Conservation (phyloP, 2,113 vertebrate genomes). For the Dromas ardeola region DNA sequence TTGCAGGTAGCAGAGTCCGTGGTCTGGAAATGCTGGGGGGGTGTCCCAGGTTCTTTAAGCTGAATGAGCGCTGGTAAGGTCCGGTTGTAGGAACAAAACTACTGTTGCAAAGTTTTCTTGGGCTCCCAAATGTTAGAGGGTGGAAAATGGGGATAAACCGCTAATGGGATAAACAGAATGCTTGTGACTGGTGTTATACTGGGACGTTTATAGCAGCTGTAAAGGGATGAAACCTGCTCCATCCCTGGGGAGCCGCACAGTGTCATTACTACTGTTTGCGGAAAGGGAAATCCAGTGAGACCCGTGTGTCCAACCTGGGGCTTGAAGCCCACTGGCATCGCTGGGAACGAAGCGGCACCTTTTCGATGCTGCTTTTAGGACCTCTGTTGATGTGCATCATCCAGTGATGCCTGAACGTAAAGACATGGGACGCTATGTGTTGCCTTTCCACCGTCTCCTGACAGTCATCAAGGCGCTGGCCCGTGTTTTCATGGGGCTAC, state of each 20-base stretch:
- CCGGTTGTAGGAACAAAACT: background rate
- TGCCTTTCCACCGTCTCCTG: background rate
- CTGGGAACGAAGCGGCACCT: background rate
- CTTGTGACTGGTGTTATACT: fast-evolving
- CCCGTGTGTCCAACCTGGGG: fast-evolving
- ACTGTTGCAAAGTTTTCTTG: background rate
- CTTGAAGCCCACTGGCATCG: fast-evolving
- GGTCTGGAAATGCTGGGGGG: background rate
- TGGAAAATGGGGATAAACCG: background rate
- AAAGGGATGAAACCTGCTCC: background rate
- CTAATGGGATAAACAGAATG: background rate
- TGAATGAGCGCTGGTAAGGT: background rate
- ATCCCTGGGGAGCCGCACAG: background rate
- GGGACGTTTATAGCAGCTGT: background rate
- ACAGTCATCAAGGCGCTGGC: background rate
- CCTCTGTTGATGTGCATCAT: background rate
- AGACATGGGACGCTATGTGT: fast-evolving
- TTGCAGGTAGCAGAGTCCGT: background rate
- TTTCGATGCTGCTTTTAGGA: background rate
- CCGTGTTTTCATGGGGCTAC: background rate
- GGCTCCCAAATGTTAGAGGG: background rate
- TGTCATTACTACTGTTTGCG: background rate
- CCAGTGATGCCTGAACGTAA: background rate
- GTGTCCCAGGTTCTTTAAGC: background rate
- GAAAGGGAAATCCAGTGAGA: background rate